Evolutionary conservation across 2,888 invertebrate species (phyloP).

Genomic region (Tortrix viridana): DNA sequence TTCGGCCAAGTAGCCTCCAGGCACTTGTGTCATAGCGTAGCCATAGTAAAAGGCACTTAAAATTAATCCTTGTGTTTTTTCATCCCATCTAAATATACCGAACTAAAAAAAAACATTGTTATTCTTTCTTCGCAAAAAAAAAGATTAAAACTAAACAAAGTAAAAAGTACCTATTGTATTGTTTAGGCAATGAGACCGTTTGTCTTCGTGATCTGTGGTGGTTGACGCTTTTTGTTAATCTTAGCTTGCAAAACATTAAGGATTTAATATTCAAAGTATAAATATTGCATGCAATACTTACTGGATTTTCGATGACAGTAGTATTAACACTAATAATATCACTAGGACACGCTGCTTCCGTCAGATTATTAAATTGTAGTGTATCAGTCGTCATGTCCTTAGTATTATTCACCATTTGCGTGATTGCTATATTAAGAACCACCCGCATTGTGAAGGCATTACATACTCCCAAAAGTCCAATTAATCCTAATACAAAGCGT

Average conservation of each 20-base stretch:
- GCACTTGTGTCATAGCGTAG: conserved; percentile 89
- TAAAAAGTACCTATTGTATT: too few species aligned
- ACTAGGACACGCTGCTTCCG: conserved; percentile 20
- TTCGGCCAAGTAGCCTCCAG: conserved; percentile 89
- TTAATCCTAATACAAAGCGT: conserved; percentile 26
- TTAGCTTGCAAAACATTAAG: neutral
- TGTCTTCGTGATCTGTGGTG: too few species aligned
- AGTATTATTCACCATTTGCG: conserved; percentile 35
- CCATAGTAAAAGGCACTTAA: conserved; percentile 91
- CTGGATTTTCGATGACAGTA: conserved; percentile 21
- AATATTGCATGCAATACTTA: conserved; percentile 22
- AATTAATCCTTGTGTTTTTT: conserved; percentile 86
- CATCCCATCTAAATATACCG: conserved; percentile 83
- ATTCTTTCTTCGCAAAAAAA: too few species aligned
- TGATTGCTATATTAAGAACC: conserved; percentile 29
- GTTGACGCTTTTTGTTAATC: too few species aligned
- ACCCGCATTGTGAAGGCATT: conserved; percentile 36
- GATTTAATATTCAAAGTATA: neutral
- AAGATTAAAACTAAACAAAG: too few species aligned
- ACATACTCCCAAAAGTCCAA: conserved; percentile 32
- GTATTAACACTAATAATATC: conserved; percentile 14
- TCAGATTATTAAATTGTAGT: conserved; percentile 2
- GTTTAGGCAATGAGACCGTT: too few species aligned
- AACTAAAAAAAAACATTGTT: conserved; percentile 35
- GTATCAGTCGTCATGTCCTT: conserved; percentile 7